Conservation (phyloP, 2,888 invertebrate genomes). For the Dermolepida albohirtum region DNA sequence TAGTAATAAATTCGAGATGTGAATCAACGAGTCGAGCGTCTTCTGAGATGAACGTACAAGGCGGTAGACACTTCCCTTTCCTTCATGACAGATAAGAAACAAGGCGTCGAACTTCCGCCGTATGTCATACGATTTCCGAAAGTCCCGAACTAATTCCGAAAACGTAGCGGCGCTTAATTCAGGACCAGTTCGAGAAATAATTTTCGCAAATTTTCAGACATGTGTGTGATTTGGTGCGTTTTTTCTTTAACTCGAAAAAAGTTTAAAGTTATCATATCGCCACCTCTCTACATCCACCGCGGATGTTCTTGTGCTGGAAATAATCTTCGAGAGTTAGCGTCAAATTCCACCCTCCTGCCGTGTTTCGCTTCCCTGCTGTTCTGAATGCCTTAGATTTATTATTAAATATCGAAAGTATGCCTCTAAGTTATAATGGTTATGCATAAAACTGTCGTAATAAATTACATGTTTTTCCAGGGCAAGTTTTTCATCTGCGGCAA, state of each 20-base stretch:
- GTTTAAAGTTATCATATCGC: slow-evolving; percentile 19
- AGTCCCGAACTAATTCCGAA: slow-evolving; percentile 39
- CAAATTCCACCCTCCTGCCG: slow-evolving; percentile 13
- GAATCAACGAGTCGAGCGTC: too few relatives aligned
- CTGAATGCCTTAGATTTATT: slow-evolving; percentile 40
- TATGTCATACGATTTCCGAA: slow-evolving; percentile 35
- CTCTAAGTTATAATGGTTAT: slow-evolving; percentile 33
- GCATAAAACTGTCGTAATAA: slow-evolving; percentile 42
- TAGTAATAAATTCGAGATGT: too few relatives aligned
- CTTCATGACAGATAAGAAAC: slow-evolving; percentile 19
- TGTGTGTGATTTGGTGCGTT: background rate
- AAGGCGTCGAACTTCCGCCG: slow-evolving; percentile 32
- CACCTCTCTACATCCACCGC: background rate
- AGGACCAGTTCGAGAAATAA: slow-evolving; percentile 37
- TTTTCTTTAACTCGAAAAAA: slow-evolving; percentile 19
- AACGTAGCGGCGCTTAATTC: slow-evolving; percentile 21
- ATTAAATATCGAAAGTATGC: slow-evolving; percentile 42
- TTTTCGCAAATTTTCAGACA: slow-evolving; percentile 12
- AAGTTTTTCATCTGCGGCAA: background rate
- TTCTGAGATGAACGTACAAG: background rate
- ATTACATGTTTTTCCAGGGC: slow-evolving; percentile 13
- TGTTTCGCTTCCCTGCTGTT: background rate
- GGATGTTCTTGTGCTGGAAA: background rate
- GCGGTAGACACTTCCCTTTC: slow-evolving; percentile 4
- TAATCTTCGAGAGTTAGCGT: slow-evolving; percentile 9